Conservation (phyloP, 2,113 vertebrate genomes). For the Datnioides undecimradiatus region DNA sequence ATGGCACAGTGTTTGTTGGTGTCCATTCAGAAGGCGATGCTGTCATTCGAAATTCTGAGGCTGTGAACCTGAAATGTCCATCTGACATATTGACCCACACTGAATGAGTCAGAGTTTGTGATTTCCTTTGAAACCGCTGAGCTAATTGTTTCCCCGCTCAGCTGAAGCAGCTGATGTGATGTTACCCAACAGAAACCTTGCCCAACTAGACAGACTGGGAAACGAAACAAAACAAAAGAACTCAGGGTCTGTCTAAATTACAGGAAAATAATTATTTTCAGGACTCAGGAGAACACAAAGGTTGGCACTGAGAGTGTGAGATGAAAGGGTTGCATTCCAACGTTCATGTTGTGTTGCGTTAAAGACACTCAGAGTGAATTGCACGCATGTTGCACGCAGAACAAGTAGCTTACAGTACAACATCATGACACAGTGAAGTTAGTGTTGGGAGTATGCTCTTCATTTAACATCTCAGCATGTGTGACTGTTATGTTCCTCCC, state of each 20-base stretch:
- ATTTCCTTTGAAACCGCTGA: slow-evolving; percentile 40
- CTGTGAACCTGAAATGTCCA: too few species aligned
- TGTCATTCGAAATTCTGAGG: too few species aligned
- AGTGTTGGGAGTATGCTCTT: too few species aligned
- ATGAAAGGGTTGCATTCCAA: neutral
- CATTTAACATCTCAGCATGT: too few species aligned
- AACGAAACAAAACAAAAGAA: slow-evolving; percentile 44
- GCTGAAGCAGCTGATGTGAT: neutral
- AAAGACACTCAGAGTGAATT: neutral
- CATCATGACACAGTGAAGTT: too few species aligned
- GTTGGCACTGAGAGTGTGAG: neutral
- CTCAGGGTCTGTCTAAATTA: neutral
- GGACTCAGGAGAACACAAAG: neutral
- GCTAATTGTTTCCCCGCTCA: neutral
- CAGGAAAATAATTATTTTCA: neutral
- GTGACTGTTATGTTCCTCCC: too few species aligned
- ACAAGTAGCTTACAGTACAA: too few species aligned
- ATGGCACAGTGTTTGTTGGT: too few species aligned
- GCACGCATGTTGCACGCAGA: too few species aligned
- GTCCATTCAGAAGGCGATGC: too few species aligned
- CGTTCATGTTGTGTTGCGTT: neutral
- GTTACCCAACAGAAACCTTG: slow-evolving; percentile 35
- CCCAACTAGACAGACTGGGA: slow-evolving; percentile 38
- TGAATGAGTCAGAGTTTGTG: slow-evolving; percentile 5
- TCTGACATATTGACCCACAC: too few species aligned